Base-by-base conservation (phyloP, 1,140 invertebrate genomes). In the Drosophila biarmipes region DNA sequence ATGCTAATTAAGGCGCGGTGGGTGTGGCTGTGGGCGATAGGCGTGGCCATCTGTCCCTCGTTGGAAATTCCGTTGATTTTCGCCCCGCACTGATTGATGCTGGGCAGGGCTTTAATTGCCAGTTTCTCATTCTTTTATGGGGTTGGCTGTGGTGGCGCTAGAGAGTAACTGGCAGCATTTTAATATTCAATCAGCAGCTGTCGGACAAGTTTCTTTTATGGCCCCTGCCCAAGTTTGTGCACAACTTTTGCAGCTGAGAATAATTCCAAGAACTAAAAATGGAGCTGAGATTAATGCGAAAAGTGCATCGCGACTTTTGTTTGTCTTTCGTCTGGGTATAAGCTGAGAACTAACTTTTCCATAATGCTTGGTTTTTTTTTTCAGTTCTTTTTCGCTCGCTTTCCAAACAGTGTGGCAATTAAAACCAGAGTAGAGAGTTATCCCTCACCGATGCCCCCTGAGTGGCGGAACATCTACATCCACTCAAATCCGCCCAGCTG, bases 101-200 rank as follows among this genome's bases (percentile, higher is more conserved):
- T 10, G 51, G 45, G 64, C 56, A 62, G 58, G 38, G 74, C 78
- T 63, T 74, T 77, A 80, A 85, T 81, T 86, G 81, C 63, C 73
- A 24, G 8, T 40, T 73, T 49, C 31, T 24, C 19, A 14, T 14
- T n/a, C 15, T 15, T 49, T 48, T 10, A 14, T 34, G 24, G 52
- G 34, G 14, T 24, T 34, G 29, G 54, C 2, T 10, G 8, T 2
- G 0, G 35, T 2, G n/a, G 12, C 5, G 37, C 24, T 12, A 34
- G 29, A 15, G 53, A 40, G 57, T 7, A 27, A 46, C 35, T 67
- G 69, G 66, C 78, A 55, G 73, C 73, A 61, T 85, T 82, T 84
- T 86, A 85, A 85, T 86, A 85, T 87, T 87, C 82, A 87, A 87
- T 87, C 82, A 87, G 73, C 82, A 87, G 82, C 84, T 87, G 84